Percentiles rank a stretch among this genome's conserved stretches.
These are phyloP conservation scores for Campaea margaritaria DNA, from an alignment of 2,888 invertebrate species.

Conservation along the genomic window DNA sequence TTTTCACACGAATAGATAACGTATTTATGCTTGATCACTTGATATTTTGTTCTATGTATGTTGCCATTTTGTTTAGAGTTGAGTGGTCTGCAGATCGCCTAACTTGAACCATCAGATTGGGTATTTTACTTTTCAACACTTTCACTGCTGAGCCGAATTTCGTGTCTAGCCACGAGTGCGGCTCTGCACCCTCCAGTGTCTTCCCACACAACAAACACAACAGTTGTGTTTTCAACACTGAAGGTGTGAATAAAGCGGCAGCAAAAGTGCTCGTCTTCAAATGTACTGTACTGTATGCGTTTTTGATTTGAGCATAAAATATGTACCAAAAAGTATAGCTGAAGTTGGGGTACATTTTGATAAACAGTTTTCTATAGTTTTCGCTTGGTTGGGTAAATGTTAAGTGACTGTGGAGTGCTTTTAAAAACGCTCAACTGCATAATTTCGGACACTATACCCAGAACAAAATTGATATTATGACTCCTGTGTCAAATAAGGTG, in stretches of 20 bases:
- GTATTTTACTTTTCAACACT: neutral
- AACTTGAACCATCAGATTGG: neutral
- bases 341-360: neutral
- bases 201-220: no score
- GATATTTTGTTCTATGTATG: slow-evolving; percentile 3
- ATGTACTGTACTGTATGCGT: neutral
- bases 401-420: slow-evolving; percentile 10
- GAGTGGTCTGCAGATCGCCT: neutral
- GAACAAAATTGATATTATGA: slow-evolving; percentile 67
- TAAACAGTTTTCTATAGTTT: no score
- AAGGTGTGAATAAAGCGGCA: no score
- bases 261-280: neutral
- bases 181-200: no score
- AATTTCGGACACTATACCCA: slow-evolving; percentile 50
- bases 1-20: slow-evolving; percentile 43
- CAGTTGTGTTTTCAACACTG: no score
- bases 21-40: slow-evolving; percentile 15
- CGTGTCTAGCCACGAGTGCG: no score
- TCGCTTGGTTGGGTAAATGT: neutral
- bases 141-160: no score
- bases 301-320: neutral
- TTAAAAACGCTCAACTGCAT: slow-evolving; percentile 26
- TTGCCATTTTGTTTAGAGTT: slow-evolving; percentile 1
- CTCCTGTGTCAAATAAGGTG: slow-evolving; percentile 79
- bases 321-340: neutral